Base-by-base conservation (phyloP, 2,113 vertebrate genomes). In the Vulpes vulpes region DNA sequence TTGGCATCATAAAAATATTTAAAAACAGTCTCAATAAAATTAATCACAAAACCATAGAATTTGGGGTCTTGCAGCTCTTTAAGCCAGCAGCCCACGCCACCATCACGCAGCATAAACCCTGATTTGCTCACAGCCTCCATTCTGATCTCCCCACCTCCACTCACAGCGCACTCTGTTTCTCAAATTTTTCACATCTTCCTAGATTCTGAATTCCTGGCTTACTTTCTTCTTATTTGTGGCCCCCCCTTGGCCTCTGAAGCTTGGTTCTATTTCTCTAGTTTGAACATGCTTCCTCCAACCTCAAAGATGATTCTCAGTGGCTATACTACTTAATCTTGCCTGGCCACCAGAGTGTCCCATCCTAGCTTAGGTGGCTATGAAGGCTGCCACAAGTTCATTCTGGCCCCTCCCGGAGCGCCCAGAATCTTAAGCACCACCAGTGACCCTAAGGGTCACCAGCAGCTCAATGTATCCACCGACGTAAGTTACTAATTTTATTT, bases 41-140 rank as follows among this genome's bases (percentile, higher is more conserved):
- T n/a, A 60, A 67, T 3, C 27, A 85, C 25, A 82, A 78, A 76
- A 32, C 4, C 30, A 30, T 11, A 55, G 74, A 35, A 14, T 23
- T 71, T 53, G 65, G 71, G 64, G 57, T 53, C 43, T 65, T 71
- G 23, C 43, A 64, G 22, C 38, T 79, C 57, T 38, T 51, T 27
- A 51, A 83, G 65, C 27, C 25, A 71, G 55, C 19, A 82, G 25
- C 57, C 35, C 73, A 12, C 1, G 22, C 64, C 2, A 55, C 1
- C 5, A 38, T 11, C 25, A 53, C 0, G 0, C 11, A 27, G 15
- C 1, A 14, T 10, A 23, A 32, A n/a, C 2, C 64, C 23, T 16
- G 3, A 9, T 5, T 0, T 69, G 82, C 49, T 81, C 7, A 6
- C 4, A 10, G 89, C 14, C 81, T 86, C 49, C 15, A 15, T 35